phyloP scores from a whole-genome alignment of 2,888 invertebrate genomes.

The Thymelicus acteon region DNA sequence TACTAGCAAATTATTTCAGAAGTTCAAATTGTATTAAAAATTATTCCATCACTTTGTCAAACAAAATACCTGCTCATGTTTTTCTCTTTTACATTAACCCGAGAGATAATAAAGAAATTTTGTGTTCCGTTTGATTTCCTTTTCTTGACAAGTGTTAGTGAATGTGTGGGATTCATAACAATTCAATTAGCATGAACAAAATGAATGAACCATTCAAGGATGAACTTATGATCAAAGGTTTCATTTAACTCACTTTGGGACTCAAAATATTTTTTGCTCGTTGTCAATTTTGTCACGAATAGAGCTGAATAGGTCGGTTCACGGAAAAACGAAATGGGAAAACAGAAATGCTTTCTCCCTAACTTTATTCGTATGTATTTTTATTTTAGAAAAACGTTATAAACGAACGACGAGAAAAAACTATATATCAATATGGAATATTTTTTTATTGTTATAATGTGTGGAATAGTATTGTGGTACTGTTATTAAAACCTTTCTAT shows the following conservation, averaged over 20 bases:
- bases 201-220: slow-evolving; percentile 18
- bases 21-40: too few relatives aligned
- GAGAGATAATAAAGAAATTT: background rate
- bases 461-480: too few relatives aligned
- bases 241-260: slow-evolving; percentile 24
- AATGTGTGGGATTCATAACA: slow-evolving; percentile 15
- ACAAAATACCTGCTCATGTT: too few relatives aligned
- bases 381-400: slow-evolving; percentile 3
- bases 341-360: slow-evolving; percentile 12
- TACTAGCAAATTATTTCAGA: too few relatives aligned
- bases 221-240: slow-evolving; percentile 22
- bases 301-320: slow-evolving; percentile 16
- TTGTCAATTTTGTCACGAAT: slow-evolving; percentile 29
- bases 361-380: slow-evolving; percentile 21
- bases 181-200: slow-evolving; percentile 28
- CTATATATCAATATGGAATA: background rate
- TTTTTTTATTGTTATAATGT: background rate
- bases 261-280: slow-evolving; percentile 25
- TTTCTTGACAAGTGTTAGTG: background rate
- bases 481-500: too few relatives aligned
- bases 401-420: background rate
- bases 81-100: too few relatives aligned
- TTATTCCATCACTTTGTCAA: too few relatives aligned
- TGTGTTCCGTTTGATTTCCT: background rate
- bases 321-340: slow-evolving; percentile 14